Conservation (phyloP, 2,113 vertebrate species). For the Malaclemys terrapin region DNA sequence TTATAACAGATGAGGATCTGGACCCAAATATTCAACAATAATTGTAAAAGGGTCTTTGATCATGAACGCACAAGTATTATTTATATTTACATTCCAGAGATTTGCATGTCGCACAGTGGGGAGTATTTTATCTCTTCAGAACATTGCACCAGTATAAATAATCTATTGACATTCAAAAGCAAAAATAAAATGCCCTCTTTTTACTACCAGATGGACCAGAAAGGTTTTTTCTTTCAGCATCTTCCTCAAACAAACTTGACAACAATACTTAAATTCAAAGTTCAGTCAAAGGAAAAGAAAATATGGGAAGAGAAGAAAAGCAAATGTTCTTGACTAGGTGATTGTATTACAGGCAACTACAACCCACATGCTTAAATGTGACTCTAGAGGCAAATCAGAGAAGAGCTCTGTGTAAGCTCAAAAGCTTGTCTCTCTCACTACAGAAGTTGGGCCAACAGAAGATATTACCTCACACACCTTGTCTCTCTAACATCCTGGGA, state of each 20-base stretch:
- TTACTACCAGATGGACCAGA: constrained; percentile 68
- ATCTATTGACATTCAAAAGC: constrained; percentile 72
- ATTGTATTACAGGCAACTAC: background rate
- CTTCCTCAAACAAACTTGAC: constrained; percentile 57
- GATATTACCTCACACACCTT: background rate
- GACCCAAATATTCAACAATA: constrained; percentile 46
- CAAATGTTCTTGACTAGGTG: background rate
- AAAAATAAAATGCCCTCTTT: constrained; percentile 51
- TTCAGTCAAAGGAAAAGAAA: constrained; percentile 21
- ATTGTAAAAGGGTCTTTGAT: constrained; percentile 58
- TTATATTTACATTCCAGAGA: constrained; percentile 65
- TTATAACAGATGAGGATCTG: constrained; percentile 63
- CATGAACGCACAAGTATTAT: constrained; percentile 50
- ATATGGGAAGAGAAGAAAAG: background rate
- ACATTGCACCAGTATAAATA: constrained; percentile 73
- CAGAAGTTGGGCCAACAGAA: background rate
- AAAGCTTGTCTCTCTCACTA: background rate
- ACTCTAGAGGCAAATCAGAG: background rate
- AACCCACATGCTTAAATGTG: background rate
- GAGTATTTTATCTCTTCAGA: constrained; percentile 77
- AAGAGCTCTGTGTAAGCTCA: background rate
- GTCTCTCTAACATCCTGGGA: background rate
- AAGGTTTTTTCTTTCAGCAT: background rate
- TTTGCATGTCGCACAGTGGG: constrained; percentile 72
- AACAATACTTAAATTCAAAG: constrained; percentile 41